Conservation (phyloP, 64 coral and sea anemone species). For the Dendrophyllia cribrosa region DNA sequence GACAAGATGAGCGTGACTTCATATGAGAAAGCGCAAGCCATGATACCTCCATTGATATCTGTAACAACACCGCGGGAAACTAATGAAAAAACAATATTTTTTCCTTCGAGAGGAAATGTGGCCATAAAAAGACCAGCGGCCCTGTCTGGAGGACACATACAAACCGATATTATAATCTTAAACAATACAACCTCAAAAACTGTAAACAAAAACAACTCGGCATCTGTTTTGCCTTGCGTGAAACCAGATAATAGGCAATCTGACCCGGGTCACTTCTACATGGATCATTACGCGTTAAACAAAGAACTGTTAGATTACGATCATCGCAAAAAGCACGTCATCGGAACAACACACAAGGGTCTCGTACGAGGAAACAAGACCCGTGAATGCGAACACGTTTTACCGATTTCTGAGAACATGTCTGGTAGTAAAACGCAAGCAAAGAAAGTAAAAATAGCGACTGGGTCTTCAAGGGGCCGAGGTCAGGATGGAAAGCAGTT, state of each 20-base stretch:
- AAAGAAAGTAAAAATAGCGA: not conserved
- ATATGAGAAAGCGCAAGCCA: not conserved
- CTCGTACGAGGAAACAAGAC: not conserved
- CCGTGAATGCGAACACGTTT: slow-evolving; percentile 1
- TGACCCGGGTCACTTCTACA: slow-evolving; percentile 1
- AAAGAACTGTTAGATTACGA: slow-evolving; percentile 8
- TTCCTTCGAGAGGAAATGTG: not conserved
- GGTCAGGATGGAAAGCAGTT: not conserved
- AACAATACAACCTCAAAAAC: not conserved
- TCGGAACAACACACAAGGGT: not conserved
- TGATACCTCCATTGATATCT: not conserved
- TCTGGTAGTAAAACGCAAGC: not conserved
- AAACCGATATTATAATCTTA: not conserved
- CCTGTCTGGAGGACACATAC: too few species aligned
- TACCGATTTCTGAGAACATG: slow-evolving; percentile 5
- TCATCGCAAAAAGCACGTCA: slow-evolving; percentile 23
- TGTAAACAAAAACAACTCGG: not conserved
- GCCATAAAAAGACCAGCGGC: not conserved
- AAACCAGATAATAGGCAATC: slow-evolving; percentile 6
- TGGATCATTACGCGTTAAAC: slow-evolving; percentile 23
- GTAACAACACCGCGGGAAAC: slow-evolving; percentile 15
- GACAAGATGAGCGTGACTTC: not conserved
- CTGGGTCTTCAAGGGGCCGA: not conserved
- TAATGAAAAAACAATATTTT: not conserved
- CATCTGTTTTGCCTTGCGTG: not conserved